Evolutionary conservation across 2,113 vertebrate genomes (phyloP).

Genomic region (Anoplopoma fimbria): DNA sequence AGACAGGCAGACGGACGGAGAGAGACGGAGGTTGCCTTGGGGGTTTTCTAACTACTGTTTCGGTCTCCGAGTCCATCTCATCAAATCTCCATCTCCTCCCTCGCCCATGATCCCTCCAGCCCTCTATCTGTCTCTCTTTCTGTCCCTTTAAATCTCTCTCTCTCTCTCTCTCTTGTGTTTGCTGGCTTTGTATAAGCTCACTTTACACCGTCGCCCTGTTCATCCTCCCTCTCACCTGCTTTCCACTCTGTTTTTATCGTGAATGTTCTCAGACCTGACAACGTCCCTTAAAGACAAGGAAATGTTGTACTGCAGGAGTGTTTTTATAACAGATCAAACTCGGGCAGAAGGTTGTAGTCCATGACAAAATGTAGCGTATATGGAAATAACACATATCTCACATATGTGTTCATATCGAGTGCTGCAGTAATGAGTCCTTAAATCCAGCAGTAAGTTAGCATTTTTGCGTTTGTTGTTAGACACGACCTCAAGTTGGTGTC

Average conservation of each 20-base stretch:
- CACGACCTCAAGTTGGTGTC: too few relatives aligned
- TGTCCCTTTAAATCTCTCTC: conserved; percentile 40
- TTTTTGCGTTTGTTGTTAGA: too few relatives aligned
- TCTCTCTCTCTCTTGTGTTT: conserved; percentile 9
- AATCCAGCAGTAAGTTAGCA: too few relatives aligned
- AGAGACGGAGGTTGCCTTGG: conserved; percentile 33
- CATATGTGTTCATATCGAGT: too few relatives aligned
- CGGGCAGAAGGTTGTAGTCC: neutral
- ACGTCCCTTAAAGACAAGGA: conserved; percentile 1
- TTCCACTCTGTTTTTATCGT: too few relatives aligned
- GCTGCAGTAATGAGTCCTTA: too few relatives aligned
- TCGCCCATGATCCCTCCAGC: conserved; percentile 19
- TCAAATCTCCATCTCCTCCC: conserved; percentile 43
- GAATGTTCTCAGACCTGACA: too few relatives aligned
- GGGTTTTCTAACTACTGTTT: conserved; percentile 34
- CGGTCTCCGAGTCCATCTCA: conserved; percentile 22
- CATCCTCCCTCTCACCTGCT: too few relatives aligned
- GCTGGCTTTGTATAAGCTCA: conserved; percentile 11
- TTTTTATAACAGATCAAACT: conserved; percentile 17
- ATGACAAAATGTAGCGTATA: too few relatives aligned
- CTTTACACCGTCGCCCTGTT: too few relatives aligned
- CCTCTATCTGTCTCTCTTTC: conserved; percentile 36
- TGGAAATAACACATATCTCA: too few relatives aligned
- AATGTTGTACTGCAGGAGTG: neutral
- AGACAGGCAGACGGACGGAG: conserved; percentile 16